A percentile compares a stretch with the other conserved stretches of the same genome.
These are phyloP conservation scores for Calliphora vicina DNA, from an alignment of 1,140 invertebrate species.

Conservation along the genomic window DNA sequence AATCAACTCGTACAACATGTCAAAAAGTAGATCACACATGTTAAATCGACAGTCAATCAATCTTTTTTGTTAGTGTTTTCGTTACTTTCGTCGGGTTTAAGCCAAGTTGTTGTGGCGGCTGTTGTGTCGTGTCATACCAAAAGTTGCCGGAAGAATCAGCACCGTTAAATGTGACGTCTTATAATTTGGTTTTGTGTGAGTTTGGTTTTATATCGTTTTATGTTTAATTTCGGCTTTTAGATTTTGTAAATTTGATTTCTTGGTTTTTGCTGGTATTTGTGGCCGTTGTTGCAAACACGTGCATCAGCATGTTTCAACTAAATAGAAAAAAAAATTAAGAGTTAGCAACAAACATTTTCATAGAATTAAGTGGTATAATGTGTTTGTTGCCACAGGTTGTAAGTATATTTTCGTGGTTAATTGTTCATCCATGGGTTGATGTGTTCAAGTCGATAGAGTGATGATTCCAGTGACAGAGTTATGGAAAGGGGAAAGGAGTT, in stretches of 20 bases:
- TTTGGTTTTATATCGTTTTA: not conserved
- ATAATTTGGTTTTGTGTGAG: not conserved
- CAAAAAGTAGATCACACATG: constrained; percentile 16
- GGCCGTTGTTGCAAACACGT: not conserved
- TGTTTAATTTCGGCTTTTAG: not conserved
- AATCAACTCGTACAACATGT: not conserved
- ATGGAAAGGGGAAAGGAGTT: not conserved
- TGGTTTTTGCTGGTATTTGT: not conserved
- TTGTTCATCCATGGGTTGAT: not conserved
- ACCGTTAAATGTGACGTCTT: constrained; percentile 15
- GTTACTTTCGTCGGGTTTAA: not conserved
- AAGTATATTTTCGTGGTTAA: constrained; percentile 3
- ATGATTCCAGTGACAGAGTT: not conserved
- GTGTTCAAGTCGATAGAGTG: not conserved
- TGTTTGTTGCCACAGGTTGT: constrained; percentile 29
- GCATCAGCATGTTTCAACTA: not conserved
- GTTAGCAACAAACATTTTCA: not conserved
- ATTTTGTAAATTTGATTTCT: not conserved
- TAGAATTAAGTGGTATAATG: constrained; percentile 17
- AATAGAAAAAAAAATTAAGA: not conserved
- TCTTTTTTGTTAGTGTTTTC: not conserved
- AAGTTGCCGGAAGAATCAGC: constrained; percentile 25
- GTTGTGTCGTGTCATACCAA: not conserved
- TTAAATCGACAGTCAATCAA: constrained; percentile 29
- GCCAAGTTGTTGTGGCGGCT: not conserved